phyloP scores from a whole-genome alignment of 2,888 invertebrate genomes.

The Boloria euphrosyne region DNA sequence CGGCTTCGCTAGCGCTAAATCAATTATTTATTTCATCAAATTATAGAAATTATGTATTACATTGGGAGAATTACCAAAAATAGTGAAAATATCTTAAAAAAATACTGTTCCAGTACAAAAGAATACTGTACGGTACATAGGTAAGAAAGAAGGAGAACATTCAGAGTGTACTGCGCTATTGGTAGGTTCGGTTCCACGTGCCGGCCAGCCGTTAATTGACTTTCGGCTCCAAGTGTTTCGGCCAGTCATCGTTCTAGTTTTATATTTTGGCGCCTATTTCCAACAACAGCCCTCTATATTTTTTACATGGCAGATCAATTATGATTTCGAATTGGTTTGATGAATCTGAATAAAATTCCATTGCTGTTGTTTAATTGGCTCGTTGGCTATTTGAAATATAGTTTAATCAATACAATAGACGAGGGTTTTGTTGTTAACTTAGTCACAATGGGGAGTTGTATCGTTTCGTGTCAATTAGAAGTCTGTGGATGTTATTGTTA shows the following conservation, averaged over 20 bases:
- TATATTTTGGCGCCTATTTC: conserved; percentile 79
- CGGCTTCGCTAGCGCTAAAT: too few species aligned
- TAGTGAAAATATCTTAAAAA: too few species aligned
- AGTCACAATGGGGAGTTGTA: conserved; percentile 45
- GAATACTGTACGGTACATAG: neutral
- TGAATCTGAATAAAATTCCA: conserved; percentile 81
- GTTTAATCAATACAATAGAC: conserved; percentile 66
- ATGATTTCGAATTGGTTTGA: conserved; percentile 81
- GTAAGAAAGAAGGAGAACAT: conserved; percentile 42
- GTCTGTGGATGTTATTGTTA: conserved; percentile 26
- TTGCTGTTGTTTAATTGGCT: conserved; percentile 79
- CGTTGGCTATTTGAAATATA: conserved; percentile 75
- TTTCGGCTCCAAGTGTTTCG: conserved; percentile 73
- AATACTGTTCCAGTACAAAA: neutral
- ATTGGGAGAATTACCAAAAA: too few species aligned
- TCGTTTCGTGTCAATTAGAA: conserved; percentile 36
- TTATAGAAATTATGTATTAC: too few species aligned
- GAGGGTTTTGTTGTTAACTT: conserved; percentile 52
- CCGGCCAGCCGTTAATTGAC: conserved; percentile 73
- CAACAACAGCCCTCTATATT: conserved; percentile 75
- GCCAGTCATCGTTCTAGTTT: conserved; percentile 79
- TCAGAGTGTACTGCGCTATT: conserved; percentile 51
- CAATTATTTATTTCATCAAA: too few species aligned
- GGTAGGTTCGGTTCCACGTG: conserved; percentile 65
- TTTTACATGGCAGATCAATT: conserved; percentile 81